phyloP scores from a whole-genome alignment of 1,140 invertebrate genomes.

The Atta colombica region DNA sequence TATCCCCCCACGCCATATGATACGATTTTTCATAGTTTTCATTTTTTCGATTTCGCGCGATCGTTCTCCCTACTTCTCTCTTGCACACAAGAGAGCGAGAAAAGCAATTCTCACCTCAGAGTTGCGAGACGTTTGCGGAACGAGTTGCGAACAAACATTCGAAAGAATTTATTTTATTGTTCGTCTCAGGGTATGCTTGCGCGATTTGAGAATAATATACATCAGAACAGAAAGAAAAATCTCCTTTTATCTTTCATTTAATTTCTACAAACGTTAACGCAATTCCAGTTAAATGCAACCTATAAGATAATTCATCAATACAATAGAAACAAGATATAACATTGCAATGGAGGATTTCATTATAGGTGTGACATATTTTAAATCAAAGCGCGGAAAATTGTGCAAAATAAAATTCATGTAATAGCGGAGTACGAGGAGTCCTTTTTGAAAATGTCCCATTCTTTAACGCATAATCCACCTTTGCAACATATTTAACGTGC shows the following conservation, averaged over 20 bases:
- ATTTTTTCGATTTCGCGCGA: conserved; percentile 55
- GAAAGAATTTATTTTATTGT: conserved; percentile 41
- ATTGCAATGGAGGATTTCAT: not conserved
- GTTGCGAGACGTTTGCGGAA: conserved; percentile 16
- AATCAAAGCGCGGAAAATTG: not conserved
- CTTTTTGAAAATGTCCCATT: not conserved
- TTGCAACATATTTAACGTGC: conserved; percentile 18
- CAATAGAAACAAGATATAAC: not conserved
- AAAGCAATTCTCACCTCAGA: conserved; percentile 34
- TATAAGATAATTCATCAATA: conserved; percentile 4
- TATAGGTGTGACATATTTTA: not conserved
- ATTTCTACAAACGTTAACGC: conserved; percentile 9
- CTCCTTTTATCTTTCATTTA: not conserved
- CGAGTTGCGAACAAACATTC: conserved; percentile 25
- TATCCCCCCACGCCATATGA: conserved; percentile 25
- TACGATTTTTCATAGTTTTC: conserved; percentile 61
- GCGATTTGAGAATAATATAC: conserved; percentile 21
- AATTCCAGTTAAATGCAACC: not conserved
- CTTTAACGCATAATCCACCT: not conserved
- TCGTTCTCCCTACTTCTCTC: not conserved
- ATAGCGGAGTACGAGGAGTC: not conserved
- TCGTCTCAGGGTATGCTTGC: not conserved
- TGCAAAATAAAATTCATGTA: not conserved
- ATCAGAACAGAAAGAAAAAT: not conserved
- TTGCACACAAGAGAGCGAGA: not conserved